Evolutionary conservation across 2,888 invertebrate species (phyloP), one percentile per base, ranked within the genome.

Genomic region (Corythucha ciliata): DNA sequence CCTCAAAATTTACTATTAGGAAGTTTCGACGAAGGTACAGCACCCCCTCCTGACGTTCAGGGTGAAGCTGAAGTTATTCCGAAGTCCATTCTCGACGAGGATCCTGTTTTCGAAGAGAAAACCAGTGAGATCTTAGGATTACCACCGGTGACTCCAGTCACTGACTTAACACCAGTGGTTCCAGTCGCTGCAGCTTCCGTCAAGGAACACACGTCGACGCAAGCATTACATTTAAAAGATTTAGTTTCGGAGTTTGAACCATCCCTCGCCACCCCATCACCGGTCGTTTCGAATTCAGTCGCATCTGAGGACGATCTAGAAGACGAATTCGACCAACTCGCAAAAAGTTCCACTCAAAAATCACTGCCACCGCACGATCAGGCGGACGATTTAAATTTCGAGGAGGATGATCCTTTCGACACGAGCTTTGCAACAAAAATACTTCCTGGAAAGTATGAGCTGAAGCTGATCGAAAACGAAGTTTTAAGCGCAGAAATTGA

Each of bases 341-440:
- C 86, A 16, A 77, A 79, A n/a, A 83, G 85, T 68, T 85, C 85
- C 21, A 49, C 49, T 29, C 22, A 33, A 6, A 36, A 40, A 14
- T 22, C 22, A n/a, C 18, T 72, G 37, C 39, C 72, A 70, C 36
- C 47, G n/a, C 56, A 58, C 45, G 12, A 65, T 63, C 57, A 66
- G 65, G 53, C 67, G 63, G 55, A 65, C 62, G 2, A 68, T 25
- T 46, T 39, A 6, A 27, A 26, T 4, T 32, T 39, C 10, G 34
- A 49, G 32, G 78, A 77, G 62, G 71, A 70, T 45, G 88, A 89
- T 74, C 89, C 89, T 0, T 89, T 89, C 63, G 88, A 89, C 63
- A 89, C 89, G 20, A 79, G 83, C 44, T 86, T 86, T 67, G 87
- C 83, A 0, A 83, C 83, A 50, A 80, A 81, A 61, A 76, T 87